These are phyloP conservation scores for Cirrhinus mrigala DNA, from an alignment of 2,797 vertebrate species.

Conservation along the genomic window DNA sequence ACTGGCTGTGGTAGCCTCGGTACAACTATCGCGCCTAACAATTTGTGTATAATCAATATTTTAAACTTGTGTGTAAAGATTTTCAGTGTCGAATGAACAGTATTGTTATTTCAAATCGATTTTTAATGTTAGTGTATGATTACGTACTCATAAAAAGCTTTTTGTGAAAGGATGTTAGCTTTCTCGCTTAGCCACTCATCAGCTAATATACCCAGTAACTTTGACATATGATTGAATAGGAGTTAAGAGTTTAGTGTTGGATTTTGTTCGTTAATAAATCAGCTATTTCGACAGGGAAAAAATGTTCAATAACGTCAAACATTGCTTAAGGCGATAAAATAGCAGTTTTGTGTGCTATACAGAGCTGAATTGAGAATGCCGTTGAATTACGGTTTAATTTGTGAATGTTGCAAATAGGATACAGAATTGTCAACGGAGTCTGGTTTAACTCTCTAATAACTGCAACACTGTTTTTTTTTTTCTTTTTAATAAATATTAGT, in stretches of 20 bases:
- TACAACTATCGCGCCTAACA: not conserved
- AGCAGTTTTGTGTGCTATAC: not conserved
- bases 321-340: not conserved
- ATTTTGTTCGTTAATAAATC: not conserved
- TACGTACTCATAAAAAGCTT: not conserved
- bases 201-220: not conserved
- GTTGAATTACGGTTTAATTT: too few species aligned
- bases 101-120: not conserved
- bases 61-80: not conserved
- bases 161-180: constrained; percentile 23
- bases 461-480: not conserved
- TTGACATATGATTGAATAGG: not conserved
- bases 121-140: not conserved
- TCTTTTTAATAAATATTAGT: not conserved
- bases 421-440: not conserved
- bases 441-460: not conserved
- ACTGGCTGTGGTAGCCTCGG: constrained; percentile 66
- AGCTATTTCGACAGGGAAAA: too few species aligned
- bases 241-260: not conserved
- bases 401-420: not conserved
- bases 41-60: not conserved
- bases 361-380: not conserved
- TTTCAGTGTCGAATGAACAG: not conserved
- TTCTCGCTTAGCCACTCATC: not conserved
- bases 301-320: not conserved